phyloP scores from a whole-genome alignment of 1,140 invertebrate species.

The Anastatus disparis region DNA sequence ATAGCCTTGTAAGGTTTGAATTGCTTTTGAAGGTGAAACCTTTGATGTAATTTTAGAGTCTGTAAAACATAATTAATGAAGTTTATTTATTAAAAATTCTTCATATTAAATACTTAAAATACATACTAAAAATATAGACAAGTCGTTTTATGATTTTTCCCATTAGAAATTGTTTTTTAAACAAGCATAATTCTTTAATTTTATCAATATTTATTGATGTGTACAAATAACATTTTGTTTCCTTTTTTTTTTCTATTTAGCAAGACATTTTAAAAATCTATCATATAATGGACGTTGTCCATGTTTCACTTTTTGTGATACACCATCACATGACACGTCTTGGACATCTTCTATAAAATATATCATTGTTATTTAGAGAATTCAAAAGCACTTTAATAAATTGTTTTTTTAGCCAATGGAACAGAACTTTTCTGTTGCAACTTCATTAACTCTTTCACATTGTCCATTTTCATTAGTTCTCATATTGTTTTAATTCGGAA shows the following conservation, averaged over 20 bases:
- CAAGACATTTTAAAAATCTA: constrained; percentile 35
- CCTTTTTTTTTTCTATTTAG: constrained; percentile 33
- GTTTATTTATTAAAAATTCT: too few relatives aligned
- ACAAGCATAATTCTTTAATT: constrained; percentile 16
- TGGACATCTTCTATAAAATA: neutral
- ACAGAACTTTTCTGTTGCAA: neutral
- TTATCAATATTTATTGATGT: neutral
- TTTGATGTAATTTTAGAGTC: too few relatives aligned
- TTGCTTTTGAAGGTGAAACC: neutral
- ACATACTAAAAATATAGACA: too few relatives aligned
- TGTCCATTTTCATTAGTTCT: neutral
- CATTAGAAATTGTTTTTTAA: constrained; percentile 10
- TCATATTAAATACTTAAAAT: too few relatives aligned
- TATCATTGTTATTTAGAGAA: neutral
- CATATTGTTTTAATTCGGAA: constrained; percentile 20
- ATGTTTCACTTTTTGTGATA: constrained; percentile 36
- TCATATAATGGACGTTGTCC: constrained; percentile 35
- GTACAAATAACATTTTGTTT: constrained; percentile 35
- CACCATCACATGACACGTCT: constrained; percentile 32
- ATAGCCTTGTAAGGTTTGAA: neutral
- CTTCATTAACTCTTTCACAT: constrained; percentile 1
- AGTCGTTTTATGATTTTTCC: too few relatives aligned
- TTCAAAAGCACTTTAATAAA: neutral
- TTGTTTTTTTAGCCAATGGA: neutral
- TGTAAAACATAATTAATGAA: too few relatives aligned